Percentiles rank a stretch among this genome's conserved stretches.
These are phyloP conservation scores for Stegastes partitus DNA, from an alignment of 2,113 vertebrate species.

Conservation along the genomic window DNA sequence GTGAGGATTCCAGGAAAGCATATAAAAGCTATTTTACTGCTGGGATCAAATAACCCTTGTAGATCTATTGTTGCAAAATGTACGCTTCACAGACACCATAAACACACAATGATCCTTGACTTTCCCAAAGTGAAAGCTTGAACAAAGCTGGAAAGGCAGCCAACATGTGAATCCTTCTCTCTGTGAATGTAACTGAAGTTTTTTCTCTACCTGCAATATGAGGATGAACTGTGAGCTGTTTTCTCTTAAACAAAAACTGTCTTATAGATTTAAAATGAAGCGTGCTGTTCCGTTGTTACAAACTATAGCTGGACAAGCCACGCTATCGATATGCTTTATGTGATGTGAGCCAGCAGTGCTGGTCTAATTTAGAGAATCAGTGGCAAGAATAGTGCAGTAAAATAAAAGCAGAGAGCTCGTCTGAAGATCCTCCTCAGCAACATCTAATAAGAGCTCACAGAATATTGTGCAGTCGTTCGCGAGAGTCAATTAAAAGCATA, in stretches of 20 bases:
- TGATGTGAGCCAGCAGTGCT: conserved; percentile 17
- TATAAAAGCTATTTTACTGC: conserved; percentile 2
- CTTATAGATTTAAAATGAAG: conserved; percentile 25
- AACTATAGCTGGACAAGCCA: conserved; percentile 39
- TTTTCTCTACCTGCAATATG: conserved; percentile 41
- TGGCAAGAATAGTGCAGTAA: neutral
- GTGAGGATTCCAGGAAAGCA: neutral
- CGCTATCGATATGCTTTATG: conserved; percentile 17
- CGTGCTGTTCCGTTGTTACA: neutral
- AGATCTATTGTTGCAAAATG: neutral
- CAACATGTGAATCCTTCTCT: conserved; percentile 15
- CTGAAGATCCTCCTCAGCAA: neutral
- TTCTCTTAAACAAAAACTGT: conserved; percentile 40
- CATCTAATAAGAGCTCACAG: neutral
- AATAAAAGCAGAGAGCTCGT: conserved; percentile 11
- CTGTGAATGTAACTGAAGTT: conserved; percentile 43
- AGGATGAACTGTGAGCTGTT: conserved; percentile 30
- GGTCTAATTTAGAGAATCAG: neutral
- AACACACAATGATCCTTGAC: neutral
- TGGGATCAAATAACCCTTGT: conserved; percentile 6
- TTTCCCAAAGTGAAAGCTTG: neutral
- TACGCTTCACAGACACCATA: neutral
- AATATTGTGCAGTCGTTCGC: neutral
- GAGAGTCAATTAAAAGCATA: neutral
- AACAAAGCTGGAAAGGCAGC: conserved; percentile 25